A percentile compares a stretch with the other conserved stretches of the same genome.
phyloP scores from a whole-genome alignment of 2,797 vertebrate species.

The Buphagus erythrorhynchus region DNA sequence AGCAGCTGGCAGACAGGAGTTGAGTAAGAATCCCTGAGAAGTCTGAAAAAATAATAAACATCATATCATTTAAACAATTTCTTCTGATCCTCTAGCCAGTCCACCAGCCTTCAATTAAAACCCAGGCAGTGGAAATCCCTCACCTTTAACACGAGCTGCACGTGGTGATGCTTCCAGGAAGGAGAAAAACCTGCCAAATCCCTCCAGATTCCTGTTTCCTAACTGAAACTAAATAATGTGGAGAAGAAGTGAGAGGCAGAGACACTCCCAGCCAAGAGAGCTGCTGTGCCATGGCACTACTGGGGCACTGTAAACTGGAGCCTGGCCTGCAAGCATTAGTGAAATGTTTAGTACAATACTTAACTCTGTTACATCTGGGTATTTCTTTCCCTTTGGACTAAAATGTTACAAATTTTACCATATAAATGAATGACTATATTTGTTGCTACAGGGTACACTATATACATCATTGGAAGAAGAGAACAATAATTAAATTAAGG shows the following conservation, averaged over 20 bases:
- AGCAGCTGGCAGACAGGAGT: constrained; percentile 23
- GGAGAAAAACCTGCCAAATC: background rate
- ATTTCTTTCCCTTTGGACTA: constrained; percentile 14
- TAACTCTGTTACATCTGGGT: background rate
- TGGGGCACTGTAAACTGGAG: constrained; percentile 9
- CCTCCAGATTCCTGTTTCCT: constrained; percentile 10
- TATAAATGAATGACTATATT: constrained; percentile 35
- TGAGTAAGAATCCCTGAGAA: constrained; percentile 69
- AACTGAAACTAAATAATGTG: background rate
- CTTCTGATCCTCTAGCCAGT: background rate
- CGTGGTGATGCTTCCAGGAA: background rate
- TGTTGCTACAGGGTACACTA: constrained; percentile 49
- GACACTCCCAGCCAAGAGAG: background rate
- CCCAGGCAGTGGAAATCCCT: background rate
- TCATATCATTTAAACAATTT: background rate
- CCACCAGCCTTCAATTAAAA: background rate
- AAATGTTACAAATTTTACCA: constrained; percentile 27
- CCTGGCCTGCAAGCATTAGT: constrained; percentile 68
- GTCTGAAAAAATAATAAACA: constrained; percentile 33
- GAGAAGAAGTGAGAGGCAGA: background rate
- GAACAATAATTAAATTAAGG: constrained; percentile 73
- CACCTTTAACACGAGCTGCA: background rate
- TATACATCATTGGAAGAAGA: constrained; percentile 53
- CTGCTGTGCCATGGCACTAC: background rate
- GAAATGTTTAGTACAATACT: constrained; percentile 30